These are phyloP conservation scores for Lacerta agilis DNA, from an alignment of 2,797 vertebrate genomes.

Conservation along the genomic window DNA sequence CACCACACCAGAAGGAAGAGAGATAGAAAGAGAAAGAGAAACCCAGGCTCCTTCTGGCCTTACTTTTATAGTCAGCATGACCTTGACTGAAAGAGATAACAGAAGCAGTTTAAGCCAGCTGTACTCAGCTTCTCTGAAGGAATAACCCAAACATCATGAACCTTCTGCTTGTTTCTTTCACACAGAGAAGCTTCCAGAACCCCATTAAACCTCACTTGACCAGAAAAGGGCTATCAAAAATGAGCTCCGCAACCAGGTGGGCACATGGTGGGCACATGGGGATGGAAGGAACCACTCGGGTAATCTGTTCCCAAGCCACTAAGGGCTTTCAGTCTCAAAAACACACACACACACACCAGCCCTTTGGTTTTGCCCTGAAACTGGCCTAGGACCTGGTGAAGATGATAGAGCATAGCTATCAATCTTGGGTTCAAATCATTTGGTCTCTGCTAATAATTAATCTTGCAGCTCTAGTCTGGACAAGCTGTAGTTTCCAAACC, in stretches of 20 bases:
- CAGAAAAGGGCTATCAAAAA: background rate
- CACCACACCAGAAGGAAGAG: no score
- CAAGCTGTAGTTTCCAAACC: background rate
- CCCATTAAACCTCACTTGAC: no score
- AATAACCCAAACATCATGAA: no score
- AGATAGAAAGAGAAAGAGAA: no score
- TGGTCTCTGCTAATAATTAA: background rate
- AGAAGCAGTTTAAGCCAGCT: no score
- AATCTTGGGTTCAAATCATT: background rate
- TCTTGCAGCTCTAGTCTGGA: background rate
- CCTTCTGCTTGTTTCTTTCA: no score
- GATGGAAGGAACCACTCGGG: background rate
- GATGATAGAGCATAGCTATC: background rate
- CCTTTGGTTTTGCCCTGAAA: background rate
- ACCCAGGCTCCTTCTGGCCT: no score
- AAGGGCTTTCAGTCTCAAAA: no score
- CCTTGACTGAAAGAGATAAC: no score
- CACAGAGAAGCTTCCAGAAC: no score
- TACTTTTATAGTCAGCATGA: no score
- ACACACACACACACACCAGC: background rate
- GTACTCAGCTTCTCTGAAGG: no score
- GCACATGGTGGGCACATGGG: background rate
- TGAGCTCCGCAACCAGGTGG: background rate
- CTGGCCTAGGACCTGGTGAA: background rate
- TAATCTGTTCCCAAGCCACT: background rate